A percentile compares a stretch with the other conserved stretches of the same genome.
These are phyloP conservation scores for Erinaceus europaeus DNA, from an alignment of 2,113 vertebrate genomes.

Conservation along the genomic window DNA sequence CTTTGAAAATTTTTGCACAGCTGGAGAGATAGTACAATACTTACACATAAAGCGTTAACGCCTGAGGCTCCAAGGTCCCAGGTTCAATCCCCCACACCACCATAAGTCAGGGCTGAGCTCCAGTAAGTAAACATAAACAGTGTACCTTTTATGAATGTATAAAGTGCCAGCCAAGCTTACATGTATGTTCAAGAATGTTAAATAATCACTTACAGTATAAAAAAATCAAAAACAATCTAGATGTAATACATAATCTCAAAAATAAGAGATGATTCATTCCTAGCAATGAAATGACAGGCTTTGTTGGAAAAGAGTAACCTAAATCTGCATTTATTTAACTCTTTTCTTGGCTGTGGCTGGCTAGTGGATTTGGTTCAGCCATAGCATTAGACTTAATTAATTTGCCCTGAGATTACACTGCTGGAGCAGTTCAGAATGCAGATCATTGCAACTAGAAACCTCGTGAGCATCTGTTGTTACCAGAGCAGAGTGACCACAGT, in stretches of 20 bases:
- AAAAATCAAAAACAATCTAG: not conserved
- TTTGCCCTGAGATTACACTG: not conserved
- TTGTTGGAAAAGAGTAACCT: not conserved
- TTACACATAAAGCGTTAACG: too few relatives aligned
- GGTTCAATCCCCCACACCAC: too few relatives aligned
- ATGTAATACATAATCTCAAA: not conserved
- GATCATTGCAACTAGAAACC: not conserved
- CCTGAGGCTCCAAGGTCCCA: too few relatives aligned
- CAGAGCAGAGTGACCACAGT: not conserved
- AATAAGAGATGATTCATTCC: not conserved
- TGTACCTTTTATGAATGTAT: not conserved
- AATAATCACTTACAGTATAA: not conserved
- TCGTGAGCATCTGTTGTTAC: not conserved
- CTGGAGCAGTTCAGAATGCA: not conserved
- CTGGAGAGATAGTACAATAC: too few relatives aligned
- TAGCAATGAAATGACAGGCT: not conserved
- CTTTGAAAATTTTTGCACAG: too few relatives aligned
- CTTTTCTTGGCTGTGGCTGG: not conserved
- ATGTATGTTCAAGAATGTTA: not conserved
- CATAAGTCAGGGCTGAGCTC: too few relatives aligned
- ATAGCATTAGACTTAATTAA: not conserved
- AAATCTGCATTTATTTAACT: not conserved
- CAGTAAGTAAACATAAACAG: too few relatives aligned
- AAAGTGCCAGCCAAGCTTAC: not conserved
- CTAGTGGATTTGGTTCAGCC: not conserved